Conservation (phyloP, 1,140 invertebrate species). For the Drosophila guanche region DNA sequence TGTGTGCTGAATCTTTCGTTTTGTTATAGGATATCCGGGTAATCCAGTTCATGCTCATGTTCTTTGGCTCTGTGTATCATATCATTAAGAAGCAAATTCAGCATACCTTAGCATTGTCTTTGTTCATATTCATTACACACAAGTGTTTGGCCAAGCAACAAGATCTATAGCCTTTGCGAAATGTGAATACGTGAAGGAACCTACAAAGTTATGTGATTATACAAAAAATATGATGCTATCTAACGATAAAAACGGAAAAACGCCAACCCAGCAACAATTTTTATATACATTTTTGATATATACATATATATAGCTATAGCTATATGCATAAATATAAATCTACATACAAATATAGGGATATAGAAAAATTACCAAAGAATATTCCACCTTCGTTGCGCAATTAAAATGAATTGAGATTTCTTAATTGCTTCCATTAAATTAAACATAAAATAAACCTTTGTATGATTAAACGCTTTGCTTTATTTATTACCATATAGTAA, state of each 20-base stretch:
- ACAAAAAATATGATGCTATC: conserved; percentile 35
- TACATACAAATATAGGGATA: conserved; percentile 52
- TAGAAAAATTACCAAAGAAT: conserved; percentile 80
- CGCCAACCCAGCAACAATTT: conserved; percentile 59
- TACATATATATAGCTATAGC: conserved; percentile 21
- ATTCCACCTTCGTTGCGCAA: conserved; percentile 81
- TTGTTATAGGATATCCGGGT: conserved; percentile 52
- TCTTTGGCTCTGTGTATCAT: conserved; percentile 66
- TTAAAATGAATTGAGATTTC: conserved; percentile 68
- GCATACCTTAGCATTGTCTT: conserved; percentile 60
- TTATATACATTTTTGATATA: conserved; percentile 57
- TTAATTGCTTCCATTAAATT: conserved; percentile 68
- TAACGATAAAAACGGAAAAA: conserved; percentile 26
- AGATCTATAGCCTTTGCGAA: conserved; percentile 40
- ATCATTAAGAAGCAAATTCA: conserved; percentile 45
- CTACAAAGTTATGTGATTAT: conserved; percentile 74
- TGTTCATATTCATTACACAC: conserved; percentile 55
- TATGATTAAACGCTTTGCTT: conserved; percentile 72
- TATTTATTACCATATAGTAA: conserved; percentile 70
- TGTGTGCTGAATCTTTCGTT: conserved; percentile 34
- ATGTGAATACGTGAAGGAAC: conserved; percentile 63
- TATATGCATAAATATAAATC: conserved; percentile 32
- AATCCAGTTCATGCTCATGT: conserved; percentile 59
- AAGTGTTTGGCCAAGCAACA: conserved; percentile 55
- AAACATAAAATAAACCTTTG: conserved; percentile 50